Evolutionary conservation across 2,113 vertebrate genomes (phyloP).

Genomic region (Rattus norvegicus): DNA sequence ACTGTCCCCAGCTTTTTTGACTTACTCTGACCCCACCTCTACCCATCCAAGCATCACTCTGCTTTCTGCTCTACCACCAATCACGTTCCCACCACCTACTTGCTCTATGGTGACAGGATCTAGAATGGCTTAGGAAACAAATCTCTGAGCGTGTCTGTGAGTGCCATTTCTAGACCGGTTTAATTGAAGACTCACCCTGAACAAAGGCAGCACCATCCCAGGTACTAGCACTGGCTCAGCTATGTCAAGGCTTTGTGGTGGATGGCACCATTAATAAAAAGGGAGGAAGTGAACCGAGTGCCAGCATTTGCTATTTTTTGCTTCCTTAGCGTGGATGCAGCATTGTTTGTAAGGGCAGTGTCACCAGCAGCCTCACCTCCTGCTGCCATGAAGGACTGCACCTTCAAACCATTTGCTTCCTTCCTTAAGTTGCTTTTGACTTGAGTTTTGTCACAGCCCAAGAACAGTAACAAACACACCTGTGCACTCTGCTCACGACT

Average conservation of each 20-base stretch:
- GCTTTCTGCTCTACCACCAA: not conserved
- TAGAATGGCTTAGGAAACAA: not conserved
- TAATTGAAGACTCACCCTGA: not conserved
- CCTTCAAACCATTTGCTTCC: not conserved
- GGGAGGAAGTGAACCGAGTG: not conserved
- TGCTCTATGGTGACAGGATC: not conserved
- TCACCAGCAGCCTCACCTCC: not conserved
- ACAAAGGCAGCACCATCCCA: no score
- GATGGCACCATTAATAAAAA: not conserved
- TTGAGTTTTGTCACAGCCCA: not conserved
- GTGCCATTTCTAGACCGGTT: not conserved
- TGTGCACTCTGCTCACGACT: not conserved
- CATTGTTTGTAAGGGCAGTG: not conserved
- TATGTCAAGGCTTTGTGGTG: no score
- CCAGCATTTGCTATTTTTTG: not conserved
- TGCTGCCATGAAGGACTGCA: not conserved
- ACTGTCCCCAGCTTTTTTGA: not conserved
- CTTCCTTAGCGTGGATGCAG: not conserved
- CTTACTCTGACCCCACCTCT: not conserved
- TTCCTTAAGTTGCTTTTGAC: no score
- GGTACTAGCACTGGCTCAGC: no score
- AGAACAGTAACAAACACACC: not conserved
- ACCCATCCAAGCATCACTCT: not conserved
- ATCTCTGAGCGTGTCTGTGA: not conserved
- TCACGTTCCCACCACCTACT: accelerated